phyloP scores from a whole-genome alignment of 2,113 vertebrate genomes.

The Paratilapia polleni region DNA sequence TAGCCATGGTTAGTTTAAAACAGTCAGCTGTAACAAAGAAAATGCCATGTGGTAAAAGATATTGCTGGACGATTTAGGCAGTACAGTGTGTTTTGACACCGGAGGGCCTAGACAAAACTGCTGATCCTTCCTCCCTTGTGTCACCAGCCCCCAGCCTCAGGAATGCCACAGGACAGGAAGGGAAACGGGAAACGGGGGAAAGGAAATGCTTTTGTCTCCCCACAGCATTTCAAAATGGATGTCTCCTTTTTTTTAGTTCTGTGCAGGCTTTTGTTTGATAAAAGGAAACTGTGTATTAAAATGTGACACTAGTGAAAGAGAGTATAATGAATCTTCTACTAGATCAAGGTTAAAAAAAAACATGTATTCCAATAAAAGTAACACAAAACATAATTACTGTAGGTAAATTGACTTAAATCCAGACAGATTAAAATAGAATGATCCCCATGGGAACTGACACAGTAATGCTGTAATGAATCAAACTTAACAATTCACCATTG shows the following conservation, averaged over 20 bases:
- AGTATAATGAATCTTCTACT: conserved; percentile 17
- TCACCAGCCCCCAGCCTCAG: conserved; percentile 60
- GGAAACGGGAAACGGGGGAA: no score
- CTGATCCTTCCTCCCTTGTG: conserved; percentile 71
- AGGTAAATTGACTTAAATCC: conserved; percentile 38
- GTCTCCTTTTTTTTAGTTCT: conserved; percentile 43
- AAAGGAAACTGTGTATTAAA: conserved; percentile 37
- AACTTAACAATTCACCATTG: conserved; percentile 56
- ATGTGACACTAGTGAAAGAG: conserved; percentile 19
- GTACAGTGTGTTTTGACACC: conserved; percentile 45
- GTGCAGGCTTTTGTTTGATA: conserved; percentile 45
- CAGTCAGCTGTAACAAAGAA: conserved; percentile 44
- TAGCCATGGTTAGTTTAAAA: conserved; percentile 31
- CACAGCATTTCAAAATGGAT: conserved; percentile 49
- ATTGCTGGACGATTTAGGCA: conserved; percentile 29
- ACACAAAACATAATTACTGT: conserved; percentile 52
- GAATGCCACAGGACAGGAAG: conserved; percentile 69
- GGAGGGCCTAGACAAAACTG: conserved; percentile 64
- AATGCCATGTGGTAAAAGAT: conserved; percentile 53
- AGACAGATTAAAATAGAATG: conserved; percentile 39
- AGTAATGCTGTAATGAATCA: conserved; percentile 40
- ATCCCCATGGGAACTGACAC: conserved; percentile 42
- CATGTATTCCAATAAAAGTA: conserved; percentile 6
- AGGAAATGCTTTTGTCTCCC: conserved; percentile 76
- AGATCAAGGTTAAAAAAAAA: conserved; percentile 50